Evolutionary conservation across 1,140 invertebrate species (phyloP).

Genomic region (Drosophila subpulchrella): DNA sequence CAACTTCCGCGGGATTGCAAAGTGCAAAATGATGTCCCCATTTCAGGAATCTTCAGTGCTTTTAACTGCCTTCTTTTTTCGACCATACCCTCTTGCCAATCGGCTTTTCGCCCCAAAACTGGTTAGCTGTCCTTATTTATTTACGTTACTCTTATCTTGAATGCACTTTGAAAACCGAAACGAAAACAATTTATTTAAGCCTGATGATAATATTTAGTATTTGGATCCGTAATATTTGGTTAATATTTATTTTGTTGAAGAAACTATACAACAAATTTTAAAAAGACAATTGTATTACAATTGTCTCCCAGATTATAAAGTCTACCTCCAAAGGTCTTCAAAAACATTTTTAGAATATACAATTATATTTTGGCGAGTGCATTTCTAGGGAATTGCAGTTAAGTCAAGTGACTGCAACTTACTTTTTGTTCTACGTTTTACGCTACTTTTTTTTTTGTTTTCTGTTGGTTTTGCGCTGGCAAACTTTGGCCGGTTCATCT

Average conservation of each 20-base stretch:
- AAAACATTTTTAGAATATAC: too few species aligned
- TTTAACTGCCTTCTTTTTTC: conserved; percentile 4
- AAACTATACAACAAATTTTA: too few species aligned
- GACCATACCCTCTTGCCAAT: conserved; percentile 47
- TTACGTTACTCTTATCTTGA: conserved; percentile 21
- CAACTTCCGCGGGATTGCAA: conserved; percentile 27
- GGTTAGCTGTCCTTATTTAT: conserved; percentile 47
- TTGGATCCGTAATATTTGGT: too few species aligned
- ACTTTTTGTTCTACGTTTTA: conserved; percentile 49
- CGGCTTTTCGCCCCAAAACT: conserved; percentile 28
- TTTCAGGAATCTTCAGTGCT: conserved; percentile 10
- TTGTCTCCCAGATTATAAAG: too few species aligned
- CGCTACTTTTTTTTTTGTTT: conserved; percentile 14
- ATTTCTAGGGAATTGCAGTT: conserved; percentile 55
- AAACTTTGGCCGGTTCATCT: conserved; percentile 68
- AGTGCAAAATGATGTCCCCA: conserved; percentile 44
- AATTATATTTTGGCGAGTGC: conserved; percentile 8
- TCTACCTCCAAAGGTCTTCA: too few species aligned
- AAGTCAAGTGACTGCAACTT: conserved; percentile 74
- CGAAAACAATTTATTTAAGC: too few species aligned
- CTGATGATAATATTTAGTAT: too few species aligned
- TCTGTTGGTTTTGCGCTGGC: conserved; percentile 31
- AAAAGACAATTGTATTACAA: too few species aligned
- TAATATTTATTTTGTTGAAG: too few species aligned
- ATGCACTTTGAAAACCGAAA: neutral